Percentiles rank a stretch among this genome's conserved stretches.
These are phyloP conservation scores for Bombus sibiricus DNA, from an alignment of 1,140 invertebrate species.

Conservation along the genomic window DNA sequence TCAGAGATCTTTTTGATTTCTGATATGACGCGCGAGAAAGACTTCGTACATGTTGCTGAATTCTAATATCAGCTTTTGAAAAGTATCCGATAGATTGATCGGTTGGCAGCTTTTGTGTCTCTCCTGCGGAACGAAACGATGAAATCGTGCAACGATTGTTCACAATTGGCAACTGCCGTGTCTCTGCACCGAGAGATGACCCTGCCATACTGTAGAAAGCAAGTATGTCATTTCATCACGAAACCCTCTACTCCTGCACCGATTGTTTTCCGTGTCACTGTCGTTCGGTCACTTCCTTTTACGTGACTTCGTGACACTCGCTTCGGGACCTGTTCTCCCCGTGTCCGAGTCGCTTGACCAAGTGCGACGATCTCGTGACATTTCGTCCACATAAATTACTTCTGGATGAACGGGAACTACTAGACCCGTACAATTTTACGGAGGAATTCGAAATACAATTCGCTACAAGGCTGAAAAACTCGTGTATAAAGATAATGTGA, in stretches of 20 bases:
- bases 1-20: background rate
- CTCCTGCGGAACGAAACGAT: constrained; percentile 46
- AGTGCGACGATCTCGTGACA: constrained; percentile 22
- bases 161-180: constrained; percentile 57
- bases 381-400: constrained; percentile 14
- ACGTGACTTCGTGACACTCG: constrained; percentile 57
- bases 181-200: constrained; percentile 57
- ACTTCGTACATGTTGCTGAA: no score
- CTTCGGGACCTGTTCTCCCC: constrained; percentile 12
- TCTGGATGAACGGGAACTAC: no score
- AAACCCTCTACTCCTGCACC: constrained; percentile 24
- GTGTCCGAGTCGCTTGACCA: background rate
- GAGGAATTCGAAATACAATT: background rate
- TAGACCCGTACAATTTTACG: no score
- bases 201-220: constrained; percentile 60
- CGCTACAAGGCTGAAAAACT: background rate
- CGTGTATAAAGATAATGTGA: background rate
- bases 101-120: background rate
- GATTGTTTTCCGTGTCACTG: constrained; percentile 38
- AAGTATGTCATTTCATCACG: constrained; percentile 65
- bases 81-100: no score
- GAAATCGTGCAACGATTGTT: constrained; percentile 65
- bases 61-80: no score
- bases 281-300: constrained; percentile 47
- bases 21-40: background rate